Conservation (phyloP, 2,888 invertebrate genomes). For the Corbicula japonica region DNA sequence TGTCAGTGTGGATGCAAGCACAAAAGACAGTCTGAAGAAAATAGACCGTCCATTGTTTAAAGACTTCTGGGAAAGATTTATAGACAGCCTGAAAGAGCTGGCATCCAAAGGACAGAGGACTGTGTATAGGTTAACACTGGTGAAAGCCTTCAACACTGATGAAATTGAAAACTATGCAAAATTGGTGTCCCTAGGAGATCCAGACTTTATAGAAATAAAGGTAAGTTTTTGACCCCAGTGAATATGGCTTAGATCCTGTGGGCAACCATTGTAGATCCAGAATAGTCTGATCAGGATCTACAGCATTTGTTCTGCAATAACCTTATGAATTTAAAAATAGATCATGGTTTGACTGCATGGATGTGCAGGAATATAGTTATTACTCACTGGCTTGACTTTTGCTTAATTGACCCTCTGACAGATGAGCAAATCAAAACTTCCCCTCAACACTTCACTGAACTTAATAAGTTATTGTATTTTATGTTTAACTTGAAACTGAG, state of each 20-base stretch:
- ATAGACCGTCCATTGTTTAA: conserved; percentile 89
- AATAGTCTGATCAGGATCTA: no score
- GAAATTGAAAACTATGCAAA: conserved; percentile 88
- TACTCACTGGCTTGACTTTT: no score
- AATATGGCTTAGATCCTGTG: not conserved
- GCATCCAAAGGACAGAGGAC: conserved; percentile 88
- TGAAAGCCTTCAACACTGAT: conserved; percentile 89
- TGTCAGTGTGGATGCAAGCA: conserved; percentile 89
- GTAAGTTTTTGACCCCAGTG: conserved; percentile 77
- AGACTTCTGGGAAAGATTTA: conserved; percentile 89
- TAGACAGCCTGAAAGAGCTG: conserved; percentile 88
- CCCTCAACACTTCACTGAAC: no score
- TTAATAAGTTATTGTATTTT: no score
- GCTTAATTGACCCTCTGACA: no score
- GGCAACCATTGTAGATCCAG: no score
- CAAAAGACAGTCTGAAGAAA: conserved; percentile 88
- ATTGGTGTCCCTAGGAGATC: conserved; percentile 88
- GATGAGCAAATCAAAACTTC: no score
- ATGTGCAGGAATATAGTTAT: no score
- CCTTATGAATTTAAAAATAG: no score
- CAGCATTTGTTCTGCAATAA: no score
- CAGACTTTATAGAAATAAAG: conserved; percentile 89
- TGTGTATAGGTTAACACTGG: conserved; percentile 89
- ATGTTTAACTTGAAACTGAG: no score
- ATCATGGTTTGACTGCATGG: no score